A percentile compares a stretch with the other conserved stretches of the same genome.
phyloP scores from a whole-genome alignment of 2,797 vertebrate genomes.

The Eutrigla gurnardus region DNA sequence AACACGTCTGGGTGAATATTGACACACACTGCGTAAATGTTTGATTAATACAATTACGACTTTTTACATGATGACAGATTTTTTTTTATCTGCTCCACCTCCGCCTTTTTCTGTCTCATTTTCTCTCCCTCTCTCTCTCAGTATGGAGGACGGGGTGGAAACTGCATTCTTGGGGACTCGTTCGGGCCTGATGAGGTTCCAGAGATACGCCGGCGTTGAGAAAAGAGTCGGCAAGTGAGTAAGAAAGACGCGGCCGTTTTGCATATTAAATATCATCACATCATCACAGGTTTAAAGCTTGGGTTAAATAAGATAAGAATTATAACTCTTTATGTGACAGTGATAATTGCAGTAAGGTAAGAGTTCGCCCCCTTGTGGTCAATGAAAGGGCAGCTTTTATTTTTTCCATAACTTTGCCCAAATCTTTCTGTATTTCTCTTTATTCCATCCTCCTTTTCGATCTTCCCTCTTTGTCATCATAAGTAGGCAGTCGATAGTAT shows the following conservation, averaged over 20 bases:
- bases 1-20: conserved; percentile 86
- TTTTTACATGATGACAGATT: background rate
- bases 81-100: background rate
- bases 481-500: background rate
- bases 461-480: conserved; percentile 1
- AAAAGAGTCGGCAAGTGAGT: conserved; percentile 90
- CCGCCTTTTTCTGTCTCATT: background rate
- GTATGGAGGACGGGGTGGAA: conserved; percentile 87
- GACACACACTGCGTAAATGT: background rate
- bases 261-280: background rate
- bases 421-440: background rate
- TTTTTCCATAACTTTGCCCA: background rate
- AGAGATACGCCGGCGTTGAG: conserved; percentile 89
- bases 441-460: background rate
- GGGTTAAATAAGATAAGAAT: background rate
- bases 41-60: background rate
- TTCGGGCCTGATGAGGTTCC: conserved; percentile 90
- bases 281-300: background rate
- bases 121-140: conserved; percentile 34
- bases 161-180: conserved; percentile 94
- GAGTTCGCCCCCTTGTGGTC: conserved; percentile 39
- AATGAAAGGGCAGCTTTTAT: background rate
- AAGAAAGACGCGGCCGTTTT: background rate
- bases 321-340: background rate
- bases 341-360: background rate